Evolutionary conservation across 2,888 invertebrate species (phyloP), one percentile per base, ranked within the genome.

Genomic region (Cantharis rufa): DNA sequence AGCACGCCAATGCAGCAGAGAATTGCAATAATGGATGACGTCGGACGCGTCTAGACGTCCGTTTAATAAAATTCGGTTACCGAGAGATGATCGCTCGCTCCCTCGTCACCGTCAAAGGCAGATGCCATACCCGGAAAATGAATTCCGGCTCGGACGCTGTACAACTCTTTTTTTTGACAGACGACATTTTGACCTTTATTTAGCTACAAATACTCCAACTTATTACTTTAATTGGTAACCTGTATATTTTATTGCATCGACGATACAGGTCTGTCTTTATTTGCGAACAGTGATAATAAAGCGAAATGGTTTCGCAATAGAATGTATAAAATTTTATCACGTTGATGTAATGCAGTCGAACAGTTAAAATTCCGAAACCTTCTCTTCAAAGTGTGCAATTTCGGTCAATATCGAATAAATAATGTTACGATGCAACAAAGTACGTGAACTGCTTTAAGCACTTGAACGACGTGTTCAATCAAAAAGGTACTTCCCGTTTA

Each of bases 251-350:
- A 32, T 32, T 3, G 7, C n/a, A 15, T 10, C 15, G 28, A 11
- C 15, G 15, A 71, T 10, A 18, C 16, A 48, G 2, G 13, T 48
- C 16, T 48, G 16, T 13, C 11, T 69, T 11, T 32, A 4, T 16
- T 18, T 27, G 32, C 5, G 1, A 5, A 4, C 5, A 32, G 32
- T 32, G 32, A 32, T 32, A 32, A 32, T 32, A 32, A 32, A 32
- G 32, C 13, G 32, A 32, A 32, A 32, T 32, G 32, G 32, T 13
- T n/a, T 13, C 1, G 13, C 80, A 78, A 81, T 79, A 77, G 74
- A 80, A 79, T 76, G 80, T 79, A 81, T 81, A 81, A 79, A 83
- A 82, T 83, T 82, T 81, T 78, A 81, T 83, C 83, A 83, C 83
- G 82, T 82, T 72, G 70, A 68, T 27, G 62, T 28, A 69, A 68